A percentile compares a stretch with the other conserved stretches of the same genome.
Evolutionary conservation across 2,797 vertebrate species (phyloP).

Genomic region (Salmo trutta): DNA sequence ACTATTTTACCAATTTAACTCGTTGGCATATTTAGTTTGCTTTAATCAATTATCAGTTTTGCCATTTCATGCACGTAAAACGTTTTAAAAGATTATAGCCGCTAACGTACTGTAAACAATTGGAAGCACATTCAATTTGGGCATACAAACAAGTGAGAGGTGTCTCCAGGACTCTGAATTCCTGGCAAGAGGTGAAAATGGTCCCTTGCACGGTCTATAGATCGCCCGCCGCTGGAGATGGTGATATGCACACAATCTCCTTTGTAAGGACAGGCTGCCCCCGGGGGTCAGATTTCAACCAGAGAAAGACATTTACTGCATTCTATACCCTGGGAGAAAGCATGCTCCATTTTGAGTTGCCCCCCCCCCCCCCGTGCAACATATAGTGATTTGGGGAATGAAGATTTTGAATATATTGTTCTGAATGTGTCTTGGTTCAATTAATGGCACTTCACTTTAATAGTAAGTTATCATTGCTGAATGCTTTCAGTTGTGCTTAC

Average conservation of each 20-base stretch:
- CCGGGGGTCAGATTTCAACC: conserved; percentile 80
- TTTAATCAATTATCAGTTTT: too few species aligned
- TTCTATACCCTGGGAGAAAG: conserved; percentile 71
- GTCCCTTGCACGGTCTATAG: conserved; percentile 63
- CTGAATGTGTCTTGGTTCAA: neutral
- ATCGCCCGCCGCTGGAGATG: conserved; percentile 72
- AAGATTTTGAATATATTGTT: neutral
- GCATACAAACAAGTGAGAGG: neutral
- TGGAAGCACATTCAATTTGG: neutral
- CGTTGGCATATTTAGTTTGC: too few species aligned
- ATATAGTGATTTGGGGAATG: neutral
- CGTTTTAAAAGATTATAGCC: neutral
- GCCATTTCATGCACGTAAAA: too few species aligned
- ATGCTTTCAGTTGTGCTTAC: neutral
- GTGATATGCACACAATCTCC: conserved; percentile 81
- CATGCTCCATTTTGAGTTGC: conserved; percentile 69
- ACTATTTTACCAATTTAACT: neutral
- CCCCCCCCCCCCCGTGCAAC: neutral
- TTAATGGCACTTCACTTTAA: neutral
- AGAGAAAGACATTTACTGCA: conserved; percentile 74
- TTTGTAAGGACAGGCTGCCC: conserved; percentile 80
- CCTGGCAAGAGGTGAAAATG: conserved; percentile 52
- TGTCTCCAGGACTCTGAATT: neutral
- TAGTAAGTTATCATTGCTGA: neutral
- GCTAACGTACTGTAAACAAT: neutral